Conservation (phyloP, 1,140 invertebrate species). For the Gonatopus flavifemur region DNA sequence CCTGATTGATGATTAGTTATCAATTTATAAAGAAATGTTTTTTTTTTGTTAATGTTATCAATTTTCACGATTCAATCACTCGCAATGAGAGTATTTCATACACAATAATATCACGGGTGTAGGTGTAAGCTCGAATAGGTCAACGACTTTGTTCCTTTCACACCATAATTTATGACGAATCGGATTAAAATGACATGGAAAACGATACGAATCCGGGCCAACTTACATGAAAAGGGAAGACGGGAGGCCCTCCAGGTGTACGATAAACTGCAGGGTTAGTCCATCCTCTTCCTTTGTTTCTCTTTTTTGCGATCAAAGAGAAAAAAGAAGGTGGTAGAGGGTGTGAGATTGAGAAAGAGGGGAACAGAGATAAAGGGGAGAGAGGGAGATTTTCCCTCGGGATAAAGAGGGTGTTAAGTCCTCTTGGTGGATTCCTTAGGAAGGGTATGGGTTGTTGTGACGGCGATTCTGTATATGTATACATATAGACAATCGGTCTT, state of each 20-base stretch:
- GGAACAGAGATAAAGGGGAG: conserved; percentile 1
- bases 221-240: neutral
- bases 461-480: conserved; percentile 37
- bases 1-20: no score
- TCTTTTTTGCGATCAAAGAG: conserved; percentile 16
- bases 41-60: no score
- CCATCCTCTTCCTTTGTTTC: conserved; percentile 14
- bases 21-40: no score
- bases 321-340: neutral
- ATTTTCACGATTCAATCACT: no score
- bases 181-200: conserved; percentile 33
- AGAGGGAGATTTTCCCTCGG: conserved; percentile 33
- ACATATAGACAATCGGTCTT: no score
- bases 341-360: conserved; percentile 1
- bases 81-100: no score
- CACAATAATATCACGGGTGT: no score
- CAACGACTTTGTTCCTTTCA: no score
- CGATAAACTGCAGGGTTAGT: conserved; percentile 31
- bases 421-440: no score
- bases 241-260: conserved; percentile 36
- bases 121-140: no score
- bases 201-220: conserved; percentile 39
- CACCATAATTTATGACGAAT: conserved; percentile 32
- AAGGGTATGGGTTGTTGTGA: conserved; percentile 49
- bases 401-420: conserved; percentile 46